These are phyloP conservation scores for Drosophila tropicalis DNA, from an alignment of 1,140 invertebrate genomes.

Conservation along the genomic window DNA sequence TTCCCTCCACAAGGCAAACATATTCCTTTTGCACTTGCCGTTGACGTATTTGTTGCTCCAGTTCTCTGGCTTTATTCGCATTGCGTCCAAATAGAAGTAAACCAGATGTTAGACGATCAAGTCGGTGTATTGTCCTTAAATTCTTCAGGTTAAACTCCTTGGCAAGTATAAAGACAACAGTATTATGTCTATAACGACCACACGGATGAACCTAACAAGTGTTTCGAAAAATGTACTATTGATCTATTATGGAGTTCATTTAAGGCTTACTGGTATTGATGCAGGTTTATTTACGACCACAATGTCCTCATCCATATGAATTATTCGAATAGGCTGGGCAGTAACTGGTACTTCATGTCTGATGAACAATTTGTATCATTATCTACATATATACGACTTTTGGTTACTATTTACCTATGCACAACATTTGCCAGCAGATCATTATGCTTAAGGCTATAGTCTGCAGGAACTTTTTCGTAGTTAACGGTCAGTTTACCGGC, in stretches of 20 bases:
- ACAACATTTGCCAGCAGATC: conserved; percentile 97
- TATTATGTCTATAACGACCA: conserved; percentile 97
- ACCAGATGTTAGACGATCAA: conserved; percentile 97
- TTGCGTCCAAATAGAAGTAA: conserved; percentile 96
- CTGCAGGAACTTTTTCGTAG: conserved; percentile 94
- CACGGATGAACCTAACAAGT: conserved; percentile 94
- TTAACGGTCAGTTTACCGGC: conserved; percentile 97
- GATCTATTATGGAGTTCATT: conserved; percentile 30
- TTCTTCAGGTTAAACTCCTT: conserved; percentile 98
- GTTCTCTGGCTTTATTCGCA: conserved; percentile 94
- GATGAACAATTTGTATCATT: conserved; percentile 84
- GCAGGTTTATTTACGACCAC: conserved; percentile 99
- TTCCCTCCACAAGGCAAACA: conserved; percentile 97
- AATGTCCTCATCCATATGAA: conserved; percentile 98
- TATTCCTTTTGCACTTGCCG: conserved; percentile 97
- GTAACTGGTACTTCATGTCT: conserved; percentile 99
- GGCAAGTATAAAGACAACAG: conserved; percentile 97
- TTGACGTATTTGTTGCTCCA: conserved; percentile 97
- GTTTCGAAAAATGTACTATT: conserved; percentile 4
- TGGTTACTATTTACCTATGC: conserved; percentile 89
- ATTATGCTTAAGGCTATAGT: conserved; percentile 96
- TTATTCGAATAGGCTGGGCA: conserved; percentile 95
- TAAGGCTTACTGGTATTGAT: conserved; percentile 96
- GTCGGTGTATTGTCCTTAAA: conserved; percentile 94
- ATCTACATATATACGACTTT: too few relatives aligned